Evolutionary conservation across 2,113 vertebrate genomes (phyloP).

Genomic region (Ptilonorhynchus violaceus): DNA sequence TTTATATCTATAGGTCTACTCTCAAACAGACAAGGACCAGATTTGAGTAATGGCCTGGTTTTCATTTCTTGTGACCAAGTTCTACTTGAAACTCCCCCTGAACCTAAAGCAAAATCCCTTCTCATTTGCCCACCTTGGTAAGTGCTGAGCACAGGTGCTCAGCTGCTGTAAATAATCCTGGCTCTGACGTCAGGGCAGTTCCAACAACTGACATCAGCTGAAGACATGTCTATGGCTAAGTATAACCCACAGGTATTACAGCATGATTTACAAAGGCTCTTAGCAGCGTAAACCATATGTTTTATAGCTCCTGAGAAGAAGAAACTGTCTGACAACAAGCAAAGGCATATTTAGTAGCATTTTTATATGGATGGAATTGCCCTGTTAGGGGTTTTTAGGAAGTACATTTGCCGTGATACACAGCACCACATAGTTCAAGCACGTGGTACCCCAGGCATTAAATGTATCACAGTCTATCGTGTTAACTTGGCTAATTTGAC

Average conservation of each 20-base stretch:
- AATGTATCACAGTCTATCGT: conserved; percentile 47
- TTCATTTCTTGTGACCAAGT: not conserved
- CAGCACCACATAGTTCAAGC: not conserved
- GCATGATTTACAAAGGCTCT: not conserved
- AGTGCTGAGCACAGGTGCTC: not conserved
- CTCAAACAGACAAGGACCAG: not conserved
- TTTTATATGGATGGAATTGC: not conserved
- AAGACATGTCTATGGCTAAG: not conserved
- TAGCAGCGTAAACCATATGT: not conserved
- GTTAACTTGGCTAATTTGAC: conserved; percentile 59
- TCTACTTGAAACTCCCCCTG: not conserved
- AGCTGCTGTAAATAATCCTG: conserved; percentile 24
- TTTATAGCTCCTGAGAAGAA: conserved; percentile 5
- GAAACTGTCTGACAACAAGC: not conserved
- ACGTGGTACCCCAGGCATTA: not conserved
- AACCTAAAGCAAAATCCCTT: not conserved
- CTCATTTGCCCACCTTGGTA: not conserved
- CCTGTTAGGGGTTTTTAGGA: conserved; percentile 7
- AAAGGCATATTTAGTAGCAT: not conserved
- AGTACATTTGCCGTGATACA: not conserved
- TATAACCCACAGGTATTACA: not conserved
- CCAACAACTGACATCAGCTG: conserved; percentile 10
- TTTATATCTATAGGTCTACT: not conserved
- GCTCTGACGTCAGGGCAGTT: not conserved
- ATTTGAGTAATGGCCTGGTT: not conserved